Base-by-base conservation (phyloP, 2,113 vertebrate species). In the Entelurus aequoreus region DNA sequence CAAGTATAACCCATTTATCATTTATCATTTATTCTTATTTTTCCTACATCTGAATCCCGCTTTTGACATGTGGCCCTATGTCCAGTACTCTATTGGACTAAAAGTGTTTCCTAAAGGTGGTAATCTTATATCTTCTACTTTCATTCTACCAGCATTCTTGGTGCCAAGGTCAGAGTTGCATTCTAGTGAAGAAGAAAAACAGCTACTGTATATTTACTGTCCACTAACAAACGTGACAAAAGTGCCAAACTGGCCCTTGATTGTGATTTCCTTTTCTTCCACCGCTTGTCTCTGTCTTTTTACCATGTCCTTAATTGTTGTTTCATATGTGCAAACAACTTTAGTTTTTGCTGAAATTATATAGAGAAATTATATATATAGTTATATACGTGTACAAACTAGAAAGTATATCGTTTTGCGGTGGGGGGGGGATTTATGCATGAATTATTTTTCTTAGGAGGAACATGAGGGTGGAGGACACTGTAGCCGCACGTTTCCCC, bases 351-450 rank as follows among this genome's bases (percentile, higher is more conserved):
- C 57, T 71, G 71, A 46, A 72, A 85, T 80, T 88, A 85, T 86
- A 88, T 87, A 87, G 84, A 88, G 76, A 90, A 82, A 86, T 84
- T 82, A 80, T 88, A 88, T 87, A 87, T 86, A 88, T 86, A 85
- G 80, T 84, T 88, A 76, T 88, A 84, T 87, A 86, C 84, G 81
- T 89, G 85, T 88, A 89, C 84, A 86, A 86, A 89, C 84, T 71
- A 86, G 80, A 85, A 88, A 87, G 82, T 86, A 87, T 88, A 88
- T 86, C 71, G 82, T 86, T 72, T 80, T 84, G 75, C 83, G 88
- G 86, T 85, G 47, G 2, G 4, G 4, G 78, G 82, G 88, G 85
- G 86, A 86, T 86, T 87, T 89, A 88, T 90, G 88, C 90, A 91
- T 91, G 90, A 88, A 80, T 85, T 89, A 76, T 90, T 88, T 88